Conservation (phyloP, 2,797 vertebrate genomes). For the Brotogeris chrysoptera region DNA sequence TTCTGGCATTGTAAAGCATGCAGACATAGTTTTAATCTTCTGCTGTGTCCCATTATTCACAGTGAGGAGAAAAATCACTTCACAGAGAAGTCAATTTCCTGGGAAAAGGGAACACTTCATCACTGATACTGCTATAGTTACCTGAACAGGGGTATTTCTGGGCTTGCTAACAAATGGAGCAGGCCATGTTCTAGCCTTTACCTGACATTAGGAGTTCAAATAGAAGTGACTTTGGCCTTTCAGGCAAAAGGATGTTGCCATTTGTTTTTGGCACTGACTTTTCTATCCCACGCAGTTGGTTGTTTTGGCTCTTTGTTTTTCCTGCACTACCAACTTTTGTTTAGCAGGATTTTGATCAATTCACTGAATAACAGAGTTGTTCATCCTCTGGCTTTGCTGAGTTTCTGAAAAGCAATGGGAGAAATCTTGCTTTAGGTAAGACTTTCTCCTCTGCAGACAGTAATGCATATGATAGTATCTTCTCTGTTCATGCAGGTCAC, state of each 20-base stretch:
- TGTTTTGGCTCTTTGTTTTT: background rate
- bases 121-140: accelerated
- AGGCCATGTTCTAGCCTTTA: background rate
- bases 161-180: background rate
- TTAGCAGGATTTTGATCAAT: background rate
- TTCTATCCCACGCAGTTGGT: accelerated
- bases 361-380: background rate
- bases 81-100: background rate
- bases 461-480: accelerated
- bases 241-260: background rate
- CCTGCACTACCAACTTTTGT: background rate
- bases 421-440: background rate
- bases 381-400: background rate
- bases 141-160: background rate
- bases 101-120: background rate
- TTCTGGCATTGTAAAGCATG: background rate
- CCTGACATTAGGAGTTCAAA: background rate
- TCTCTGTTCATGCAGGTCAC: background rate
- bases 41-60: background rate
- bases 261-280: background rate
- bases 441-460: background rate
- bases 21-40: background rate
- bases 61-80: background rate
- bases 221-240: background rate
- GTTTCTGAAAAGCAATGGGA: background rate